These are phyloP conservation scores for Yponomeuta malinellus DNA, from an alignment of 2,888 invertebrate genomes.

Conservation along the genomic window DNA sequence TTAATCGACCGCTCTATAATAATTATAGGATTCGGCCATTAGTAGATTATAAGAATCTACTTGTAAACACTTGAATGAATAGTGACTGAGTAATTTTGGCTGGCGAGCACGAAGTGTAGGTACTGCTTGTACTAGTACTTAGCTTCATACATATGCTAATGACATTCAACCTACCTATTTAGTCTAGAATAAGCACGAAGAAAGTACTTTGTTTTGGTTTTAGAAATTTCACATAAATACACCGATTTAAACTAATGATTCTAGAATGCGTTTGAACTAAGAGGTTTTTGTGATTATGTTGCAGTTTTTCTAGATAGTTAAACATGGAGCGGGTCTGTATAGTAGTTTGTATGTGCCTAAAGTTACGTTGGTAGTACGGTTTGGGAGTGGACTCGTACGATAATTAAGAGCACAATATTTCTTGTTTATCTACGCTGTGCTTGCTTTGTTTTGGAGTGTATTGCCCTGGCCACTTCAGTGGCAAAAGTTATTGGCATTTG, in stretches of 20 bases:
- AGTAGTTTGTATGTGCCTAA: too few species aligned
- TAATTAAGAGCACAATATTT: too few species aligned
- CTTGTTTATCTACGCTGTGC: not conserved
- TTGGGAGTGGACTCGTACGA: too few species aligned
- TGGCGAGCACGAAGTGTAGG: conserved; percentile 21
- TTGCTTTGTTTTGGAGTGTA: conserved; percentile 1
- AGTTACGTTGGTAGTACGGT: too few species aligned
- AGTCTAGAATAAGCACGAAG: not conserved
- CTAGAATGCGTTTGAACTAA: too few species aligned
- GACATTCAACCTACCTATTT: not conserved
- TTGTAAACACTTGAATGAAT: conserved; percentile 34
- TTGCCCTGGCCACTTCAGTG: not conserved
- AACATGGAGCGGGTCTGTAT: too few species aligned
- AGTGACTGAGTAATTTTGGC: conserved; percentile 59
- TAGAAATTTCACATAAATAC: too few species aligned
- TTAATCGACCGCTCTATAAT: too few species aligned
- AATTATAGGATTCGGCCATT: too few species aligned
- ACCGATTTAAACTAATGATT: too few species aligned
- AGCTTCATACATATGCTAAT: conserved; percentile 35
- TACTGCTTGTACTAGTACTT: conserved; percentile 22
- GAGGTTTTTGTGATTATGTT: too few species aligned
- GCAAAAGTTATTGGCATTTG: not conserved
- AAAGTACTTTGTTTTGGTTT: not conserved
- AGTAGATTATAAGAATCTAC: not conserved
- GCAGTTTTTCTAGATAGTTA: too few species aligned